Percentiles rank a stretch among this genome's conserved stretches.
These are phyloP conservation scores for Smittia aterrima DNA, from an alignment of 2,888 invertebrate genomes.

Conservation along the genomic window DNA sequence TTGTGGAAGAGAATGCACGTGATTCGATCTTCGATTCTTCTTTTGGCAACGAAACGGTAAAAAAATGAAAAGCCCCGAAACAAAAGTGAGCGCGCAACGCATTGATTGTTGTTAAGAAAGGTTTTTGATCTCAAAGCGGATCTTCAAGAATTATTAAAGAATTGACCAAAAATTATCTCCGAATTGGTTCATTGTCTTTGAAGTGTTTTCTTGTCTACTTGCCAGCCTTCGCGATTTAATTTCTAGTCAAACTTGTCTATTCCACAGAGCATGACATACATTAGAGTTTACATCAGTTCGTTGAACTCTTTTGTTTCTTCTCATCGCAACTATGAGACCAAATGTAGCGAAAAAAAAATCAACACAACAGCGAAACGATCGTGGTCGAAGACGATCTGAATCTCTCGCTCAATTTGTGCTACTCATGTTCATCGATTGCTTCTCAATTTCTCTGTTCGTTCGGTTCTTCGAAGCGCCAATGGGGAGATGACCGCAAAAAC, in stretches of 20 bases:
- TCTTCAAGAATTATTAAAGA: no score
- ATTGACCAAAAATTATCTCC: no score
- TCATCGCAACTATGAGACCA: conserved; percentile 7
- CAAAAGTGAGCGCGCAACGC: conserved; percentile 30
- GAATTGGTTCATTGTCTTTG: no score
- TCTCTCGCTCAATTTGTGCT: background rate
- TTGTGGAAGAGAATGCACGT: conserved; percentile 25
- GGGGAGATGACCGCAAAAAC: background rate
- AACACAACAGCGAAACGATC: background rate
- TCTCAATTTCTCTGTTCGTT: no score
- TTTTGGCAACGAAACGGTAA: conserved; percentile 29
- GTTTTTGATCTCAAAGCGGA: no score
- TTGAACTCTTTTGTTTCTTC: conserved; percentile 20
- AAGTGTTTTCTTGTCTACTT: no score
- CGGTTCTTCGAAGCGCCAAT: no score
- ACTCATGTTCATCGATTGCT: no score
- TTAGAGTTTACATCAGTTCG: conserved; percentile 26
- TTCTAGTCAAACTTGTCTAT: background rate
- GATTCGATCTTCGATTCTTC: background rate
- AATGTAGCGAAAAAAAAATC: background rate
- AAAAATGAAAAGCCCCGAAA: conserved; percentile 32
- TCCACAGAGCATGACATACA: background rate
- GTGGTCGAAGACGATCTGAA: background rate
- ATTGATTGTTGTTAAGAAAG: no score
- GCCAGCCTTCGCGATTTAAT: no score